Evolutionary conservation across 2,888 invertebrate genomes (phyloP), one percentile per base, ranked within the genome.

Genomic region (Drosophila quasianomalipes): DNA sequence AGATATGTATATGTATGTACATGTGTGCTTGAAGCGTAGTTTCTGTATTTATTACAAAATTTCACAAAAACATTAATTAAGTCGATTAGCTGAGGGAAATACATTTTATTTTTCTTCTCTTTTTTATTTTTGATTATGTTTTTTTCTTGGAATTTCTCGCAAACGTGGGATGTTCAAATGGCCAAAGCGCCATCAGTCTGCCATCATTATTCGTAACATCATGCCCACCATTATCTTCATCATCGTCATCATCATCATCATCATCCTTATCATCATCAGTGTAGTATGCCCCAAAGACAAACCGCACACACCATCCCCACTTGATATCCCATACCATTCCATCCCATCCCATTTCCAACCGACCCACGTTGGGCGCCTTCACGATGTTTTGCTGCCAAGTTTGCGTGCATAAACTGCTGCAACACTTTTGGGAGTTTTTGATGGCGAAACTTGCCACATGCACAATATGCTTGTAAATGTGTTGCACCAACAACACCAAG

Each of bases 321-420:
- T 47, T 47, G 16, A 22, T 47, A 22, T 47, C 26, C 7, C 47
- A 26, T 22, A 1, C 30, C 19, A n/a, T 14, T 16, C 26, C 37
- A 53, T n/a, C 6, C 31, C 52, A 7, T 37, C 6, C 16, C 22
- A 47, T 31, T 19, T 26, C n/a, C 37, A 28, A 9, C 7, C 16
- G 28, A 39, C 4, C 28, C 37, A n/a, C 12, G 26, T 60, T 53
- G 35, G 52, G 22, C 76, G 81, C 67, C 71, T 64, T 76, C 69
- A 63, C 67, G 54, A 68, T 81, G 66, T 74, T 81, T 77, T 51
- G 68, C 70, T 70, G 70, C 59, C 68, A 75, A 81, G 75, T 75
- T 86, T 79, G 83, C 72, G 82, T 86, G 87, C 89, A 85, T 79
- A 87, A 84, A 74, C 87, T 84, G 82, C 67, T 79, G 89, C 84